phyloP scores from a whole-genome alignment of 1,140 invertebrate genomes.

The Drosophila teissieri region DNA sequence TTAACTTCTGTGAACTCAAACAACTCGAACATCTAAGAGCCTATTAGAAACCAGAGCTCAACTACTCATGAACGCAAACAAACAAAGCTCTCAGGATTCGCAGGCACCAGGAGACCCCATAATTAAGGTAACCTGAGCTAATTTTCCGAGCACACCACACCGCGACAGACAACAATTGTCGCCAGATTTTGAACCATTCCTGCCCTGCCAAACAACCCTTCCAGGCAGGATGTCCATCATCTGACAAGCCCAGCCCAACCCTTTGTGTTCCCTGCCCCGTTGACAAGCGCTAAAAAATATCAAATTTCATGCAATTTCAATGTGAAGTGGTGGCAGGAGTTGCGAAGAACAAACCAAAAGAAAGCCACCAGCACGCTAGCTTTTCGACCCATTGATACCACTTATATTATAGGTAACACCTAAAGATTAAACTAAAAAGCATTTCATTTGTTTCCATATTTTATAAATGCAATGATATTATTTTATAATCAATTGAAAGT shows the following conservation, averaged over 20 bases:
- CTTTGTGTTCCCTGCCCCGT: conserved; percentile 44
- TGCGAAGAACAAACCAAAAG: conserved; percentile 23
- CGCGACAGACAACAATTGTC: conserved; percentile 62
- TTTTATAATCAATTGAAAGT: background rate
- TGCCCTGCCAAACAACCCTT: conserved; percentile 26
- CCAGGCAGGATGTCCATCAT: conserved; percentile 51
- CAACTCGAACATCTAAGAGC: conserved; percentile 34
- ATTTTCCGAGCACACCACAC: conserved; percentile 52
- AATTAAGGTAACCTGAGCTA: conserved; percentile 78
- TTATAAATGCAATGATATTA: background rate
- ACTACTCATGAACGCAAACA: conserved; percentile 58
- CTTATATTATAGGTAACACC: background rate
- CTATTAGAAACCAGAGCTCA: conserved; percentile 56
- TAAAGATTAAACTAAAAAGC: background rate
- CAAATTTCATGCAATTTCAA: conserved; percentile 83
- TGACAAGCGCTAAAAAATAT: conserved; percentile 75
- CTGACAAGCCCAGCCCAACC: conserved; percentile 38
- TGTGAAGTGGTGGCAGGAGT: conserved; percentile 62
- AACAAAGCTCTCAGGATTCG: conserved; percentile 44
- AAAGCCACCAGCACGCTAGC: conserved; percentile 11
- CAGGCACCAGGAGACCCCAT: conserved; percentile 48
- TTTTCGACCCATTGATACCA: background rate
- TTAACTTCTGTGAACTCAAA: conserved; percentile 44
- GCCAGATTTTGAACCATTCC: conserved; percentile 25
- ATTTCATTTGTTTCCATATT: too few species aligned